Percentiles rank a stretch among this genome's conserved stretches.
These are phyloP conservation scores for Eudemis profundana DNA, from an alignment of 2,888 invertebrate genomes.

Conservation along the genomic window DNA sequence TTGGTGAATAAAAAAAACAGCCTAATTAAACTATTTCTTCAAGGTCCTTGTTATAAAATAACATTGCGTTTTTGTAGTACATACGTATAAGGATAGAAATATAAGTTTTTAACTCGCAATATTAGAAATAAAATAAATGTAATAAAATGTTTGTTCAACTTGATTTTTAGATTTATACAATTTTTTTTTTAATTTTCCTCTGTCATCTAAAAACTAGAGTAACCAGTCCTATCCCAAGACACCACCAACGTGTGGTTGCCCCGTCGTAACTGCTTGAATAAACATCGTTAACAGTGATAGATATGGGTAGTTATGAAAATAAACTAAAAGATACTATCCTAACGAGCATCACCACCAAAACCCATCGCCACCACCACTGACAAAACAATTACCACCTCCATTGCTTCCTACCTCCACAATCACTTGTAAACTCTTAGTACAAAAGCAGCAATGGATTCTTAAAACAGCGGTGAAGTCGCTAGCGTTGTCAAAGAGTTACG, in stretches of 20 bases:
- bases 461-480: constrained; percentile 26
- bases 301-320: constrained; percentile 84
- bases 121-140: no score
- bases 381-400: constrained; percentile 49
- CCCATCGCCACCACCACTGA: constrained; percentile 38
- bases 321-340: constrained; percentile 77
- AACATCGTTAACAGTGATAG: constrained; percentile 85
- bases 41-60: no score
- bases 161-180: no score
- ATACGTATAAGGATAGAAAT: no score
- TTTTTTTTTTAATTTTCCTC: no score
- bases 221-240: constrained; percentile 5
- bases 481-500: constrained; percentile 51
- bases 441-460: constrained; percentile 52
- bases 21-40: no score
- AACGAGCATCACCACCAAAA: constrained; percentile 72
- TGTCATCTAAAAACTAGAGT: no score
- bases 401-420: constrained; percentile 48
- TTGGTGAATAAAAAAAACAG: no score
- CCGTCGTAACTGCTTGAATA: constrained; percentile 77
- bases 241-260: constrained; percentile 55
- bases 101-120: no score
- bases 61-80: no score
- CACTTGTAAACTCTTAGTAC: neutral
- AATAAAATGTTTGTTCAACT: no score